Evolutionary conservation across 2,888 invertebrate species (phyloP).

Genomic region (Hydrotaea cyrtoneurina): DNA sequence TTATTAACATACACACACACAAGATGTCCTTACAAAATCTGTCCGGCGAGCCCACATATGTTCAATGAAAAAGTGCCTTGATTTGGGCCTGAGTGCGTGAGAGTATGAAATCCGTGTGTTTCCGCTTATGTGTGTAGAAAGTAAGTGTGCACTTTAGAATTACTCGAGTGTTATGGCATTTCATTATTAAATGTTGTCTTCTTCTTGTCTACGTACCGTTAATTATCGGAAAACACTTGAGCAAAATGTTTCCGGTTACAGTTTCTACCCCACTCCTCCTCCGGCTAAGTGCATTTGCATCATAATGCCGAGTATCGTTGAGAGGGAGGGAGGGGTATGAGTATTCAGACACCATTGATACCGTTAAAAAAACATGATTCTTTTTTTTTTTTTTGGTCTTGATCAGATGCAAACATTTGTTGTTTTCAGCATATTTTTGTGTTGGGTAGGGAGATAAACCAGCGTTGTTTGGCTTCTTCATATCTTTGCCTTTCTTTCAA

Average conservation of each 20-base stretch:
- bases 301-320: slow-evolving; percentile 39
- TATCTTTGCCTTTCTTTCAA: neutral
- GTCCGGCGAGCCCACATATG: slow-evolving; percentile 49
- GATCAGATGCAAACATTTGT: slow-evolving; percentile 51
- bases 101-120: slow-evolving; percentile 14
- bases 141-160: slow-evolving; percentile 8
- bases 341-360: neutral
- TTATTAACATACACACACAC: neutral
- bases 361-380: slow-evolving; percentile 25
- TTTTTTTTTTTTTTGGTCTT: neutral
- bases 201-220: slow-evolving; percentile 31
- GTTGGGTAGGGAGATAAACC: slow-evolving; percentile 25
- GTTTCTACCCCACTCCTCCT: neutral
- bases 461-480: neutral
- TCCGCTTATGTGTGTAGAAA: neutral
- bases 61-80: slow-evolving; percentile 12
- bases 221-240: slow-evolving; percentile 67
- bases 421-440: slow-evolving; percentile 3
- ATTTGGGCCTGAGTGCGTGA: slow-evolving; percentile 27
- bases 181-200: slow-evolving; percentile 26
- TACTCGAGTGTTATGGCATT: slow-evolving; percentile 14
- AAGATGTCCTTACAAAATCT: slow-evolving; percentile 44
- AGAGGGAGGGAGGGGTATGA: neutral
- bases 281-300: slow-evolving; percentile 51
- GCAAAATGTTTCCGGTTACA: slow-evolving; percentile 60